Percentiles rank a stretch among this genome's conserved stretches.
Conservation (phyloP, 2,888 invertebrate species). For the Harpagoxenus sublaevis region DNA sequence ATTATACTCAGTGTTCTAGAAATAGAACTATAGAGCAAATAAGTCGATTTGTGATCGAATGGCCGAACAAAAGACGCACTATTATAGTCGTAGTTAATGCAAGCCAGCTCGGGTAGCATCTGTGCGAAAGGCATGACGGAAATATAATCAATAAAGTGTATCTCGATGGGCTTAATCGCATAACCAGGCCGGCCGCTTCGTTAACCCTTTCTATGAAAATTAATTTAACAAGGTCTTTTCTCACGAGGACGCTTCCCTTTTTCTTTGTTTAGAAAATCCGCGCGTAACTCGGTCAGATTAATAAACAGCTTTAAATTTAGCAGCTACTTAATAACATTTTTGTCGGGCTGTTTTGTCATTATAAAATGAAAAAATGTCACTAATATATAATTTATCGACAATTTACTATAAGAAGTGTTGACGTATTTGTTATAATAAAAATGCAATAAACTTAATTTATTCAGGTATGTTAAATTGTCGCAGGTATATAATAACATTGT, state of each 20-base stretch:
- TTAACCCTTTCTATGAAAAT: constrained; percentile 54
- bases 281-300: not conserved
- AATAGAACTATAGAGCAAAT: constrained; percentile 13
- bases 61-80: constrained; percentile 22
- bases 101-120: constrained; percentile 42
- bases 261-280: constrained; percentile 39
- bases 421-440: not conserved
- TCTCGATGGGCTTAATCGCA: constrained; percentile 56
- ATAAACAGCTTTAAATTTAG: constrained; percentile 18
- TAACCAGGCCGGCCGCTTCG: constrained; percentile 49
- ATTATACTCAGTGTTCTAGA: not conserved
- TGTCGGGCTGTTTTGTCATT: not conserved
- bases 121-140: constrained; percentile 53
- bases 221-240: constrained; percentile 51
- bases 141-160: constrained; percentile 57
- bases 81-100: constrained; percentile 36
- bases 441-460: not conserved
- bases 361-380: not conserved
- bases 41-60: constrained; percentile 14
- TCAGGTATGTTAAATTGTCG: not conserved
- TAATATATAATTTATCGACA: not conserved
- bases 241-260: constrained; percentile 24
- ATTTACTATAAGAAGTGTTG: not conserved
- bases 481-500: not conserved
- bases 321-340: constrained; percentile 12